These are phyloP conservation scores for Geotrupes spiniger DNA, from an alignment of 2,888 invertebrate species.

Conservation along the genomic window DNA sequence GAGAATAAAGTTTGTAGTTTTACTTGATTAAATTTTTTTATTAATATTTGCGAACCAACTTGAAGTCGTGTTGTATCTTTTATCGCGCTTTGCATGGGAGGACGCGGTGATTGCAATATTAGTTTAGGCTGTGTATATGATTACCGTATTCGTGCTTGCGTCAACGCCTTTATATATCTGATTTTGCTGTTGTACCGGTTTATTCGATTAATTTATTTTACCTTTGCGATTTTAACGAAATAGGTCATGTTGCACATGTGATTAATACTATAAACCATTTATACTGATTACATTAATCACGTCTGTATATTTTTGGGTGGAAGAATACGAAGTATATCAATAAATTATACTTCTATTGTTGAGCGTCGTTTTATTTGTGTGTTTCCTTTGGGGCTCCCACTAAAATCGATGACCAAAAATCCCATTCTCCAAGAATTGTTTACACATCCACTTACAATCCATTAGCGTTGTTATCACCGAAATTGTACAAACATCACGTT, in stretches of 20 bases:
- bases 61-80: too few relatives aligned
- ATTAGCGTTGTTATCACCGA: too few relatives aligned
- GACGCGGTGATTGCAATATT: conserved; percentile 30
- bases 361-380: conserved; percentile 8
- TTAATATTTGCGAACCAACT: too few relatives aligned
- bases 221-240: conserved; percentile 42
- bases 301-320: conserved; percentile 52
- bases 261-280: conserved; percentile 34
- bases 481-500: too few relatives aligned
- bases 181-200: conserved; percentile 22
- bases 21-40: too few relatives aligned
- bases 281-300: conserved; percentile 58
- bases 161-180: conserved; percentile 6
- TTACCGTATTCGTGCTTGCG: conserved; percentile 19
- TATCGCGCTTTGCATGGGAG: conserved; percentile 12
- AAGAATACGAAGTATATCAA: conserved; percentile 48
- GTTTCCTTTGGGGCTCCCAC: too few relatives aligned
- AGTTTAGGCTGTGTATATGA: conserved; percentile 38
- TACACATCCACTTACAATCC: too few relatives aligned
- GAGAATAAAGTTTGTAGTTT: too few relatives aligned
- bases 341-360: conserved; percentile 24
- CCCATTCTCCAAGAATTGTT: too few relatives aligned
- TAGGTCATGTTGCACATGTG: conserved; percentile 55
- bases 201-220: conserved; percentile 38
- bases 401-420: too few relatives aligned